Conservation (phyloP, 1,140 invertebrate genomes). For the Neodiprion lecontei region DNA sequence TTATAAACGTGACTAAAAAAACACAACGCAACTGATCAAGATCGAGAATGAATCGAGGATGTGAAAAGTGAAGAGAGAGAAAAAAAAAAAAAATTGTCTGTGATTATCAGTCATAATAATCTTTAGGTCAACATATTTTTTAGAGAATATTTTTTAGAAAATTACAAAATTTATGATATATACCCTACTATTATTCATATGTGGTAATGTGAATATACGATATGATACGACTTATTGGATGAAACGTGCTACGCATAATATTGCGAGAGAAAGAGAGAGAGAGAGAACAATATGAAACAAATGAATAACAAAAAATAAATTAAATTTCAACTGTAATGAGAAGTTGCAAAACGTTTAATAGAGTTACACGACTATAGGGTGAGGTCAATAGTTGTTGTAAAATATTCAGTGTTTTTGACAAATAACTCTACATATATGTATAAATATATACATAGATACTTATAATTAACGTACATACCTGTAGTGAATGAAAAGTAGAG, state of each 20-base stretch:
- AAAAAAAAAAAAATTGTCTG: conserved; percentile 54
- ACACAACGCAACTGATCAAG: neutral
- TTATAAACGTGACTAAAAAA: neutral
- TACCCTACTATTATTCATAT: conserved; percentile 55
- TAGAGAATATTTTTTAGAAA: conserved; percentile 62
- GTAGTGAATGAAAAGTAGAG: too few relatives aligned
- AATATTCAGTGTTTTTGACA: conserved; percentile 56
- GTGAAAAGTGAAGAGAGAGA: neutral
- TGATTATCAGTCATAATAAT: conserved; percentile 64
- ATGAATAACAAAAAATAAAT: conserved; percentile 21
- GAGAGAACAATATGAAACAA: conserved; percentile 26
- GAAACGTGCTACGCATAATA: conserved; percentile 48
- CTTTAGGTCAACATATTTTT: conserved; percentile 62
- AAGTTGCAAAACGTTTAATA: conserved; percentile 54
- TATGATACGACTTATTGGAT: conserved; percentile 49
- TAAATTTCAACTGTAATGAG: conserved; percentile 34
- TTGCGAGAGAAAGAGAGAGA: conserved; percentile 37
- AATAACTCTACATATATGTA: too few relatives aligned
- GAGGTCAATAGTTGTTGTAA: conserved; percentile 60
- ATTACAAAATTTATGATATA: conserved; percentile 62
- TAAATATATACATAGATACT: too few relatives aligned
- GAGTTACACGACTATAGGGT: conserved; percentile 49
- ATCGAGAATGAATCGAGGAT: neutral
- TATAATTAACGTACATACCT: too few relatives aligned
- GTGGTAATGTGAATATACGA: neutral